Evolutionary conservation across 2,888 invertebrate genomes (phyloP), one percentile per base, ranked within the genome.

Genomic region (Amphipyra tragopoginis): DNA sequence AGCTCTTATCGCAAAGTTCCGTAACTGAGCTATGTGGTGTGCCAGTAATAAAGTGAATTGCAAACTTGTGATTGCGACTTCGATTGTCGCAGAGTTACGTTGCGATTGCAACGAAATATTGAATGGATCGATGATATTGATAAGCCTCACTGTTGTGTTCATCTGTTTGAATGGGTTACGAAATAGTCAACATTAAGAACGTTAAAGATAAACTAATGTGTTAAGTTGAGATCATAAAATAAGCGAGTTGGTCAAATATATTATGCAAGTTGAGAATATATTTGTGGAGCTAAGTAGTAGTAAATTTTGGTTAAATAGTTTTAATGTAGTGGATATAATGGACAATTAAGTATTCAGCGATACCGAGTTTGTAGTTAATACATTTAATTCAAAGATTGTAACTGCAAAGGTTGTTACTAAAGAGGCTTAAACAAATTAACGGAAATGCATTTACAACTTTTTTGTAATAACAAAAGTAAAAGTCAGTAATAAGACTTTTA

Each of bases 1-100:
- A 74, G 78, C 65, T 54, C 49, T 63, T 75, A 76, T 71, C 76
- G 56, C 77, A 78, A 80, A 75, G 72, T 75, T 75, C 79, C 57
- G 70, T 72, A 70, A 60, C 62, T 60, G 63, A 75, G 56, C 70
- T 74, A 60, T 62, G 63, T 55, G 33, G 58, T 65, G 57, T 42
- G 59, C 44, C 48, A 34, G 61, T 57, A 73, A 70, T 76, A 76
- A 76, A 79, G 55, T 68, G 58, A 59, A 65, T 72, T 56, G 57
- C 64, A 42, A 62, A 56, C 52, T 62, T 58, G 61, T 61, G 75
- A 74, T 77, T 56, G 73, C 62, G 9, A 58, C 13, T 50, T 54
- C 47, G 62, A 70, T 64, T 67, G 71, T 77, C 53, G 60, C 57
- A 68, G 43, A 73, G 43, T 62, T 66, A 62, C 38, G 44, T 48